Evolutionary conservation across 2,888 invertebrate genomes (phyloP).

Genomic region (Cantharis flavilabris): DNA sequence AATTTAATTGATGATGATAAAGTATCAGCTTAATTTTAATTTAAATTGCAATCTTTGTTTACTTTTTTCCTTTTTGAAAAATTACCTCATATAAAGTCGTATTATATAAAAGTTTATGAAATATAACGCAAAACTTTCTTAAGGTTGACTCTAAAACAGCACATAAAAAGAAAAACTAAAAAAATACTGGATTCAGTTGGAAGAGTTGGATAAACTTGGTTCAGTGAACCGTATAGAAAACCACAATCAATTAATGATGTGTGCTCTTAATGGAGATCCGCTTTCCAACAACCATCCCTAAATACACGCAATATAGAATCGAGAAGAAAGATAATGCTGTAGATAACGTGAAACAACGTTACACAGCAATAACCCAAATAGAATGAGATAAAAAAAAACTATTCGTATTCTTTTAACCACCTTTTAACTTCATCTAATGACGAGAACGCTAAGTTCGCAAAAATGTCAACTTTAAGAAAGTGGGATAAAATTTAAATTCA

Average conservation of each 20-base stretch:
- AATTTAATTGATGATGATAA: neutral
- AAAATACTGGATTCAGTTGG: constrained; percentile 13
- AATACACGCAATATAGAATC: constrained; percentile 28
- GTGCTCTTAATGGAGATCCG: constrained; percentile 34
- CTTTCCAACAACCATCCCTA: constrained; percentile 24
- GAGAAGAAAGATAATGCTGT: constrained; percentile 25
- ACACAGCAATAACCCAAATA: constrained; percentile 23
- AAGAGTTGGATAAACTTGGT: constrained; percentile 21
- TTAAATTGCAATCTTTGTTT: neutral
- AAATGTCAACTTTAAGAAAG: constrained; percentile 15
- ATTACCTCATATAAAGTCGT: neutral
- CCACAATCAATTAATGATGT: constrained; percentile 31
- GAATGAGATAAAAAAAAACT: constrained; percentile 26
- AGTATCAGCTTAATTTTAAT: neutral
- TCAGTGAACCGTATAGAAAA: constrained; percentile 28
- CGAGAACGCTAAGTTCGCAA: constrained; percentile 18
- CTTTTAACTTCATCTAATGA: constrained; percentile 20
- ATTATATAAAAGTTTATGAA: neutral
- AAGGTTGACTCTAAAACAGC: neutral
- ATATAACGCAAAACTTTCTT: neutral
- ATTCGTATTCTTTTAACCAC: constrained; percentile 16
- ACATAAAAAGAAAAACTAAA: constrained; percentile 10
- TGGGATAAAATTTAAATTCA: neutral
- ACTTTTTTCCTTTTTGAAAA: neutral
- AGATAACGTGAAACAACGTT: constrained; percentile 27